A percentile compares a stretch with the other conserved stretches of the same genome.
These are phyloP conservation scores for Montipora cactus DNA, from an alignment of 64 coral and sea anemone species.

Conservation along the genomic window DNA sequence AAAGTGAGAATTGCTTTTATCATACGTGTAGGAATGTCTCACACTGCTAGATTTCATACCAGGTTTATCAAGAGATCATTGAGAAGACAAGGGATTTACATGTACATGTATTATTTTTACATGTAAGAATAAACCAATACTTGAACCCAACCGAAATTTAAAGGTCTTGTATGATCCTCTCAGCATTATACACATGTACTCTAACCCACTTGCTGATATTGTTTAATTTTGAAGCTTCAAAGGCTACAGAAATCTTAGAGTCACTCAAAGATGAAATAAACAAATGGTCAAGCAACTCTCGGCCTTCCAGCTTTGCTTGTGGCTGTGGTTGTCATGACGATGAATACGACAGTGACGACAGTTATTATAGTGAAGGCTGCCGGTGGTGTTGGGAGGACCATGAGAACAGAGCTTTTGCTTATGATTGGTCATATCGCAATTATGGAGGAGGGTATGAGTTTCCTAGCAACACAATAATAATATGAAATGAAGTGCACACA, in stretches of 20 bases:
- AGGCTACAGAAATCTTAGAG: conserved; percentile 11
- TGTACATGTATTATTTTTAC: background rate
- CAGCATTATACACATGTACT: no score
- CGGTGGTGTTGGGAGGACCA: conserved; percentile 22
- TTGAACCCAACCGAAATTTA: no score
- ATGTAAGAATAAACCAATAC: no score
- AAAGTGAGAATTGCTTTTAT: no score
- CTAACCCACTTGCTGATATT: background rate
- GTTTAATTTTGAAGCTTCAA: background rate
- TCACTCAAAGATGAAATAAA: background rate
- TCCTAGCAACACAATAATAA: no score
- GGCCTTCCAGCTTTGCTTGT: conserved; percentile 27
- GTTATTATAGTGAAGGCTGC: conserved; percentile 16
- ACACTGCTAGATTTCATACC: no score
- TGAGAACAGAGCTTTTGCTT: background rate
- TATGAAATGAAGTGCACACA: no score
- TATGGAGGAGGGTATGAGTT: conserved; percentile 19
- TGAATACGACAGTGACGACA: conserved; percentile 42
- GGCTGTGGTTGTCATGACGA: conserved; percentile 13
- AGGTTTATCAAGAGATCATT: no score
- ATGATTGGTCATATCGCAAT: background rate
- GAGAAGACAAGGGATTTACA: no score
- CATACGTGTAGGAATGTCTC: no score
- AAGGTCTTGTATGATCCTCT: no score
- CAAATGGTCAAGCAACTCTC: background rate